These are phyloP conservation scores for Carassius gibelio DNA, from an alignment of 2,113 vertebrate genomes.

Conservation along the genomic window DNA sequence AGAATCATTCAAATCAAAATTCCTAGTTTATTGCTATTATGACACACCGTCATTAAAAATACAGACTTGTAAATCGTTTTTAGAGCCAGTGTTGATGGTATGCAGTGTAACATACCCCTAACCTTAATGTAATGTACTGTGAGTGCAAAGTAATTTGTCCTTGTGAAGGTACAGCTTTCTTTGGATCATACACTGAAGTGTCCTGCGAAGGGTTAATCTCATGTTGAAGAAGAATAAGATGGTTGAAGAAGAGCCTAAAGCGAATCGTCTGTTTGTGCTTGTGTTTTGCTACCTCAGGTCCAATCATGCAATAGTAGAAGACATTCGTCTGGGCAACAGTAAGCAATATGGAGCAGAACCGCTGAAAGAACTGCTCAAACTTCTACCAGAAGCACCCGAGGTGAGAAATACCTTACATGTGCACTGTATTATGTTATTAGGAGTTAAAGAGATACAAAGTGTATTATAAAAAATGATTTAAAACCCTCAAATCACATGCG, in stretches of 20 bases:
- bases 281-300: slow-evolving; percentile 78
- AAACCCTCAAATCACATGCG: not conserved
- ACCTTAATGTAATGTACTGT: not conserved
- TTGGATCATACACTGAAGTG: too few relatives aligned
- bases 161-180: too few relatives aligned
- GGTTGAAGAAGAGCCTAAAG: not conserved
- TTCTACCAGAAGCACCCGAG: slow-evolving; percentile 92
- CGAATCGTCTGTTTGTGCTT: not conserved
- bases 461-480: not conserved
- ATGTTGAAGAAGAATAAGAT: too few relatives aligned
- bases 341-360: slow-evolving; percentile 85
- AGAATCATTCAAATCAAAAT: too few relatives aligned
- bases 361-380: slow-evolving; percentile 90
- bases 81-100: too few relatives aligned
- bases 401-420: slow-evolving; percentile 68
- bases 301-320: slow-evolving; percentile 87
- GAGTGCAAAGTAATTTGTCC: not conserved
- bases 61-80: not conserved
- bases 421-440: too few relatives aligned
- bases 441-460: not conserved
- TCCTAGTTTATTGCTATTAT: not conserved
- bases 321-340: slow-evolving; percentile 85
- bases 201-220: too few relatives aligned
- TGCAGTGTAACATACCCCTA: too few relatives aligned
- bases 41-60: not conserved